Conservation (phyloP, 2,797 vertebrate species). For the Hypotaenidia philippensis region DNA sequence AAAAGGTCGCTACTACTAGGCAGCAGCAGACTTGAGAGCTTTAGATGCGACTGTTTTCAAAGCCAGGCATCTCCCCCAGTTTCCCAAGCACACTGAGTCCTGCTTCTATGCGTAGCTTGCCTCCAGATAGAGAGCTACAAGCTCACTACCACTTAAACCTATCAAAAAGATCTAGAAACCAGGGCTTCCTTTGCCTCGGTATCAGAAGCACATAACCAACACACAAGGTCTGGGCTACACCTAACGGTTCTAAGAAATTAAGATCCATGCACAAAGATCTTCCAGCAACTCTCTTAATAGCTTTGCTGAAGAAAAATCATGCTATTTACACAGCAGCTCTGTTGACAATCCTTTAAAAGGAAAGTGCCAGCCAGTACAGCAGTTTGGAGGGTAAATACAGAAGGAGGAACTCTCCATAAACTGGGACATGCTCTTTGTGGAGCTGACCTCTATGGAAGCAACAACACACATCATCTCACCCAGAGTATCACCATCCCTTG, state of each 20-base stretch:
- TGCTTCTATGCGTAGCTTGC: background rate
- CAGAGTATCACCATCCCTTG: background rate
- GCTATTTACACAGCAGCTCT: background rate
- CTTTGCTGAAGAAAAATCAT: background rate
- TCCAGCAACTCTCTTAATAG: background rate
- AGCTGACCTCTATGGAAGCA: background rate
- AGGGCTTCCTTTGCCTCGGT: background rate
- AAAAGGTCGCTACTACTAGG: background rate
- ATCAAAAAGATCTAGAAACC: background rate
- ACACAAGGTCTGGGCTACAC: background rate
- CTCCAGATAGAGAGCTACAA: background rate
- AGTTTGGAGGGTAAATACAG: background rate
- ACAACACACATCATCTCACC: background rate
- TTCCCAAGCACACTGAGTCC: background rate
- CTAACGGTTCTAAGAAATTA: background rate
- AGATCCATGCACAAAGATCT: background rate
- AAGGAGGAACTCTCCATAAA: background rate
- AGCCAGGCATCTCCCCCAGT: background rate
- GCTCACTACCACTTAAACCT: background rate
- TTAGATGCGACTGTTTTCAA: background rate
- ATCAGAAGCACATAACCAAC: background rate
- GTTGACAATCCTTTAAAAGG: background rate
- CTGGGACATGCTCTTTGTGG: background rate
- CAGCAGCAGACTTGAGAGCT: background rate
- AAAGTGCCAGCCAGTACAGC: background rate